Percentiles rank a stretch among this genome's conserved stretches.
phyloP scores from a whole-genome alignment of 2,797 vertebrate species.

The Knipowitschia caucasica region DNA sequence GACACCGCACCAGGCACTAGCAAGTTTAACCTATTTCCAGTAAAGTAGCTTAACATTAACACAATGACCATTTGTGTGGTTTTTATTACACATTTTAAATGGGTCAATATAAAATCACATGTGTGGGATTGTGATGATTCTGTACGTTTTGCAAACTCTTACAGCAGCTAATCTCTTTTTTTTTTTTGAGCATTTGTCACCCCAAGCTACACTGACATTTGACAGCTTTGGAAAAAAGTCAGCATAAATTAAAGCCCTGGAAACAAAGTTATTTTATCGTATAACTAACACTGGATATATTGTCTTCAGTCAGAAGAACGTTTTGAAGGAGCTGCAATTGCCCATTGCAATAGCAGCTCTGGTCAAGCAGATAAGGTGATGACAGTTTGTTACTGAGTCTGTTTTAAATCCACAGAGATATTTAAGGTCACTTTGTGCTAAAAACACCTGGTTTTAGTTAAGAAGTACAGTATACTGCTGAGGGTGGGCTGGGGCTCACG shows the following conservation, averaged over 20 bases:
- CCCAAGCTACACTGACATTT: conserved; percentile 9
- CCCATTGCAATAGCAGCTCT: not conserved
- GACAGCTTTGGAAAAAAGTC: not conserved
- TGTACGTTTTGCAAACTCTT: conserved; percentile 37
- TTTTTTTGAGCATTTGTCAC: too few species aligned
- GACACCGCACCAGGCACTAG: conserved; percentile 61
- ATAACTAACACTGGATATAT: not conserved
- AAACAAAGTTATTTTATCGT: not conserved
- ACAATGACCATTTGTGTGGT: conserved; percentile 63
- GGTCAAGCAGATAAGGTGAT: conserved; percentile 8
- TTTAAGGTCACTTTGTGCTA: conserved; percentile 18
- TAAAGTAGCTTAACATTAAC: conserved; percentile 59
- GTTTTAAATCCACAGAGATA: not conserved
- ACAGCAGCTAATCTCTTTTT: not conserved
- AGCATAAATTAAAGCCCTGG: not conserved
- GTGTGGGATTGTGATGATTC: conserved; percentile 54
- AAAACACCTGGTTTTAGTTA: conserved; percentile 30
- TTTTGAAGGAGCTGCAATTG: not conserved
- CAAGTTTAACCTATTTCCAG: conserved; percentile 56
- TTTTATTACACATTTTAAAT: conserved; percentile 57
- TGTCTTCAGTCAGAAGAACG: not conserved
- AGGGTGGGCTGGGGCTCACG: too few species aligned
- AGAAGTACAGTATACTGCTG: conserved; percentile 40
- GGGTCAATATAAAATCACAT: conserved; percentile 70
- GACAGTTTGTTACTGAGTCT: conserved; percentile 3